phyloP scores from a whole-genome alignment of 2,888 invertebrate genomes.

The Lasioglossum pauxillum region DNA sequence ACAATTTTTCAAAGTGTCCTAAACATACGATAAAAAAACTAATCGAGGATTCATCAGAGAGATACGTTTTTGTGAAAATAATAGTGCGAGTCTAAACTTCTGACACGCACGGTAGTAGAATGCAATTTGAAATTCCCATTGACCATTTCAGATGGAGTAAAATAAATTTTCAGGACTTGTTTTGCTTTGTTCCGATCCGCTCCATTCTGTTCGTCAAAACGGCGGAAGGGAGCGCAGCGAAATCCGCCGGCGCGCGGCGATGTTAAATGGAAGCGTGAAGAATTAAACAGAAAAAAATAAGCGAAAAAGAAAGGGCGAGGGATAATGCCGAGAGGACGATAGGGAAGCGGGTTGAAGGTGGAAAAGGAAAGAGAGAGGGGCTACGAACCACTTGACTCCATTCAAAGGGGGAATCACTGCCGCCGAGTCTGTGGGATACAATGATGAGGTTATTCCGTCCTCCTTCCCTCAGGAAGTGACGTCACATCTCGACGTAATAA shows the following conservation, averaged over 20 bases:
- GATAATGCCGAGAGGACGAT: slow-evolving; percentile 31
- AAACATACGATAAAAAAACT: no score
- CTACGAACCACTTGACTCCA: slow-evolving; percentile 67
- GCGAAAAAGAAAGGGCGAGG: slow-evolving; percentile 5
- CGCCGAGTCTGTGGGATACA: slow-evolving; percentile 73
- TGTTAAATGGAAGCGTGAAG: slow-evolving; percentile 25
- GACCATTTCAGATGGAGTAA: not conserved
- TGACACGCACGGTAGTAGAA: no score
- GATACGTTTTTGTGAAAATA: no score
- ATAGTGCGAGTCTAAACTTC: no score
- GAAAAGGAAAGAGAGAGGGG: slow-evolving; percentile 49
- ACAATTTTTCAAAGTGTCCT: no score
- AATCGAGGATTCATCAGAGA: no score
- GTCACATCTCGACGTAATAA: slow-evolving; percentile 78
- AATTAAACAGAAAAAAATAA: not conserved
- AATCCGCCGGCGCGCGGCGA: not conserved
- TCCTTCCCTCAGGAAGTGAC: slow-evolving; percentile 80
- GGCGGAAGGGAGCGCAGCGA: not conserved
- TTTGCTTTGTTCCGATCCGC: not conserved
- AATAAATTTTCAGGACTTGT: not conserved
- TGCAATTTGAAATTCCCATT: not conserved
- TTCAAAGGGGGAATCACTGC: slow-evolving; percentile 70
- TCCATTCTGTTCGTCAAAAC: not conserved
- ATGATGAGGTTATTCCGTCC: slow-evolving; percentile 81
- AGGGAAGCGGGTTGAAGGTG: slow-evolving; percentile 53